These are phyloP conservation scores for Endotricha flammealis DNA, from an alignment of 2,888 invertebrate species.

Conservation along the genomic window DNA sequence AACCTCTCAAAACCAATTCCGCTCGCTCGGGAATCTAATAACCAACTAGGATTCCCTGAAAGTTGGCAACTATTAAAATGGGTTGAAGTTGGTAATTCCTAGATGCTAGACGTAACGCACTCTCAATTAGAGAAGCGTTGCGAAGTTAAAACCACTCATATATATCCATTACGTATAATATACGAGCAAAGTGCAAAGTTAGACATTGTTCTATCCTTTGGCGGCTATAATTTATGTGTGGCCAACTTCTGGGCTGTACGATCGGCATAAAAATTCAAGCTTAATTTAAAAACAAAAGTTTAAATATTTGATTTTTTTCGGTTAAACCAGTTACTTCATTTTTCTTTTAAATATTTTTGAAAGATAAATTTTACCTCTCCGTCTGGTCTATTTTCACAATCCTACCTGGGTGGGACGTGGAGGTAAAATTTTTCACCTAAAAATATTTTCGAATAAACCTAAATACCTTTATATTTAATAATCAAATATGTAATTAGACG, in stretches of 20 bases:
- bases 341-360: too few relatives aligned
- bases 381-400: too few relatives aligned
- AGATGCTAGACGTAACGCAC: conserved; percentile 53
- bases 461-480: too few relatives aligned
- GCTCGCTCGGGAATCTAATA: conserved; percentile 17
- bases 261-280: conserved; percentile 27
- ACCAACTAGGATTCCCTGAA: conserved; percentile 18
- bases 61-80: conserved; percentile 23
- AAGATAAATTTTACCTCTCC: too few relatives aligned
- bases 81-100: conserved; percentile 20
- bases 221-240: conserved; percentile 70
- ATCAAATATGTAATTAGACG: too few relatives aligned
- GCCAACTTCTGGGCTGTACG: conserved; percentile 53
- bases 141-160: conserved; percentile 64
- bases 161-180: conserved; percentile 73
- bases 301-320: too few relatives aligned
- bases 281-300: too few relatives aligned
- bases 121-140: conserved; percentile 60
- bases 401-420: too few relatives aligned
- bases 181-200: conserved; percentile 75
- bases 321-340: too few relatives aligned
- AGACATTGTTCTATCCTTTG: conserved; percentile 70
- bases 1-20: conserved; percentile 14
- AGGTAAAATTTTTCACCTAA: too few relatives aligned
- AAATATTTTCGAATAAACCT: too few relatives aligned